These are phyloP conservation scores for Stomatorhinus walkeri DNA, from an alignment of 2,797 vertebrate genomes.

Conservation along the genomic window DNA sequence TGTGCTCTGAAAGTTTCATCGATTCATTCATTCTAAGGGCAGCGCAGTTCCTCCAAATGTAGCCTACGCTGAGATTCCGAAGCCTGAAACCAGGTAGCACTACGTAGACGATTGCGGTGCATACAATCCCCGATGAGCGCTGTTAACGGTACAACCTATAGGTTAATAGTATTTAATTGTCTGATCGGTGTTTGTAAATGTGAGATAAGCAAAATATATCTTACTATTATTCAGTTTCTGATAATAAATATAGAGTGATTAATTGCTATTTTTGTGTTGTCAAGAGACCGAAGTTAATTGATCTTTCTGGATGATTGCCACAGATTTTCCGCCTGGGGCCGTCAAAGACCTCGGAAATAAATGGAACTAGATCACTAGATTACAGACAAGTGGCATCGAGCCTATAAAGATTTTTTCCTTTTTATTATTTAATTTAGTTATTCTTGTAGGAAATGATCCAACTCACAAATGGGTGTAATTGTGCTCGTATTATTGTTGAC, in stretches of 20 bases:
- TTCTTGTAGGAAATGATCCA: not conserved
- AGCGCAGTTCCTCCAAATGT: not conserved
- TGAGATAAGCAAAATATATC: not conserved
- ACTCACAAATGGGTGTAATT: not conserved
- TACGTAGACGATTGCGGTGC: not conserved
- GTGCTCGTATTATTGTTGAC: not conserved
- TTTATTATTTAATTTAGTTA: not conserved
- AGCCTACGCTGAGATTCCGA: not conserved
- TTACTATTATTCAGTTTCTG: not conserved
- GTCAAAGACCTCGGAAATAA: not conserved
- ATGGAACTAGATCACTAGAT: not conserved
- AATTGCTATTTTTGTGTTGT: not conserved
- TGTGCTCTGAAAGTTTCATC: not conserved
- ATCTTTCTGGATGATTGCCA: not conserved
- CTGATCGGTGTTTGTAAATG: not conserved
- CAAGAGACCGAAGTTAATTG: conserved; percentile 5
- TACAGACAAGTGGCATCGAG: not conserved
- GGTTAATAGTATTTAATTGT: not conserved
- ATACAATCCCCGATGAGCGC: not conserved
- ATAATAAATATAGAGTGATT: not conserved
- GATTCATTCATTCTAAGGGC: not conserved
- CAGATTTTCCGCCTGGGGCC: not conserved
- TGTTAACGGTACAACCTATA: not conserved
- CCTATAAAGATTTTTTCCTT: not conserved
- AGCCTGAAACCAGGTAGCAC: not conserved